Evolutionary conservation across 2,888 invertebrate species (phyloP), one percentile per base, ranked within the genome.

Genomic region (Onchidella celtica): DNA sequence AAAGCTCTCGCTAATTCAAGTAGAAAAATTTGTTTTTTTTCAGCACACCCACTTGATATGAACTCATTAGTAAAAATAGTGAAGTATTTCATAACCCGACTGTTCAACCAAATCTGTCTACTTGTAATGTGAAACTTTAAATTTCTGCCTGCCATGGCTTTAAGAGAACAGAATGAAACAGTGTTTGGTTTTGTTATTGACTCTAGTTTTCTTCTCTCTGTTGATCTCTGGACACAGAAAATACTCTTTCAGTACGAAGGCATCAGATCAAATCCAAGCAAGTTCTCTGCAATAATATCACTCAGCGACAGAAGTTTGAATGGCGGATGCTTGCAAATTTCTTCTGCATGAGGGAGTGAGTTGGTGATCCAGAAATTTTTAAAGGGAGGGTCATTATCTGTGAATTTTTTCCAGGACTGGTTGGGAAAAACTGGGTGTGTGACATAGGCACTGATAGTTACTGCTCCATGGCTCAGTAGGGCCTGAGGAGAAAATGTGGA

Each of bases 381-480:
- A 79, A 93, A 92, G 59, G 85, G 84, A 2, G 91, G 89, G 2
- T 86, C 85, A 6, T 83, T 84, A 14, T 88, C 85, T 0, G 84
- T 82, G 83, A 93, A 93, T 61, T 88, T 87, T 74, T 88, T 87
- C 93, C 93, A 93, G 2, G 92, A 92, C 3, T 93, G 86, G 9
- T 91, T 89, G 0, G 93, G 93, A 81, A 93, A 93, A 1, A 93
- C 93, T 9, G 93, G 89, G 85, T 93, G 93, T 11, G 93, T 93
- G 11, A 93, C 93, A 81, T 90, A 93, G 17, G 93, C 92, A 84
- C 92, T 93, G 72, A 93, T 87, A 21, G 85, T 80, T 1, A 36
- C 79, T 3, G 93, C 93, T 66, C 93, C 93, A 76, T 87, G 86
- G 32, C 87, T 87, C 27, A 89, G 47, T 65, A 93, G 81, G 4